A percentile compares a stretch with the other conserved stretches of the same genome.
phyloP scores from a whole-genome alignment of 1,140 invertebrate genomes.

The Ceratitis capitata region DNA sequence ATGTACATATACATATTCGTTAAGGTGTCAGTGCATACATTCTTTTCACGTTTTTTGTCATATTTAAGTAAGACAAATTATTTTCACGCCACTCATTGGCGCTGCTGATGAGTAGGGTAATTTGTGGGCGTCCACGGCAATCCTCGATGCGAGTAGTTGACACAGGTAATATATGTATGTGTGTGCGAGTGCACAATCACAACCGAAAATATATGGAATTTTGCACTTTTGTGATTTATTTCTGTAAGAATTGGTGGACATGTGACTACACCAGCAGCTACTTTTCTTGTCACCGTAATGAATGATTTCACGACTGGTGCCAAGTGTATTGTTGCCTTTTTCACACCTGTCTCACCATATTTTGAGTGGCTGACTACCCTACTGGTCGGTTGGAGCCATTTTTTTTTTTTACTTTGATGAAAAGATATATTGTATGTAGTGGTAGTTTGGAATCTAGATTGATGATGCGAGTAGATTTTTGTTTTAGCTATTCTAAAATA shows the following conservation, averaged over 20 bases:
- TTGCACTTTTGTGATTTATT: neutral
- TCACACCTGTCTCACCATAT: neutral
- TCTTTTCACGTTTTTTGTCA: neutral
- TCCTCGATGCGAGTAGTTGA: no score
- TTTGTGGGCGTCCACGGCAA: neutral
- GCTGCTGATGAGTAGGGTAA: neutral
- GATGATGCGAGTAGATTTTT: neutral
- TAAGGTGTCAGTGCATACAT: neutral
- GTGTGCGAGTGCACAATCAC: no score
- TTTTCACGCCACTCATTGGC: neutral
- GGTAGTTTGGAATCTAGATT: neutral
- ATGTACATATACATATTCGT: no score
- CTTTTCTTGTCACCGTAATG: neutral
- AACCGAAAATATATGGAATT: no score
- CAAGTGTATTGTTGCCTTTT: neutral
- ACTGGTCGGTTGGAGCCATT: no score
- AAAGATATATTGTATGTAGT: no score
- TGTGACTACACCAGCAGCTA: neutral
- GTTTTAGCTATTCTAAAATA: no score
- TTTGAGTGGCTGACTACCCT: neutral
- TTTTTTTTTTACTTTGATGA: no score
- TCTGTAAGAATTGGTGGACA: neutral
- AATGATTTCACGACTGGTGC: neutral
- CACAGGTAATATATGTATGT: neutral
- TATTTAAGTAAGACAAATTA: slow-evolving; percentile 13